phyloP scores from a whole-genome alignment of 1,140 invertebrate species.

The Parasteatoda tepidariorum region DNA sequence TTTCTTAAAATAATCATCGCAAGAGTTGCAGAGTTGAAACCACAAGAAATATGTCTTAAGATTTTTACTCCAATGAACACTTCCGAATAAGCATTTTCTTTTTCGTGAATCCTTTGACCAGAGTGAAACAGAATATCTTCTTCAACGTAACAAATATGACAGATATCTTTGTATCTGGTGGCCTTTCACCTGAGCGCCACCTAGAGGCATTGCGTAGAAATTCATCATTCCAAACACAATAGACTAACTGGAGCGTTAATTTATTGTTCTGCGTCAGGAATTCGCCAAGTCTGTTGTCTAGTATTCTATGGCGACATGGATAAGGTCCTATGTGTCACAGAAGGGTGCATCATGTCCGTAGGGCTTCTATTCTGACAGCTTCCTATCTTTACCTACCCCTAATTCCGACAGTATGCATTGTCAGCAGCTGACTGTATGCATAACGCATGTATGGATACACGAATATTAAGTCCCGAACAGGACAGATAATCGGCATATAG shows the following conservation, averaged over 20 bases:
- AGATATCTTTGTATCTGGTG: slow-evolving; percentile 1
- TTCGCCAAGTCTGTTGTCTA: background rate
- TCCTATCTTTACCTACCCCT: background rate
- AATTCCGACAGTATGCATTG: background rate
- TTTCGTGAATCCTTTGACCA: too few relatives aligned
- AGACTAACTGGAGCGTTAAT: background rate
- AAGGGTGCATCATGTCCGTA: background rate
- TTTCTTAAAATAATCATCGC: too few relatives aligned
- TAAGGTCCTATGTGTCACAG: slow-evolving; percentile 4
- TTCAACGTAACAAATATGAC: background rate
- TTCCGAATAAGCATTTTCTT: too few relatives aligned
- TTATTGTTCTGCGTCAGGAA: slow-evolving; percentile 17
- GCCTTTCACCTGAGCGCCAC: slow-evolving; percentile 19
- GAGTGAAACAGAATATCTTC: background rate
- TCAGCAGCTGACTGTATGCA: background rate
- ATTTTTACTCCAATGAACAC: too few relatives aligned
- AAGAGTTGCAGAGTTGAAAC: too few relatives aligned
- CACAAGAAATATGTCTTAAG: too few relatives aligned
- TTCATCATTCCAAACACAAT: slow-evolving; percentile 27
- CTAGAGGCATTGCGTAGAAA: background rate
- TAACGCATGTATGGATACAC: background rate
- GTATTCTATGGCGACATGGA: background rate
- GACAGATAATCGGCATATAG: background rate
- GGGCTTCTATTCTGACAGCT: slow-evolving; percentile 14
- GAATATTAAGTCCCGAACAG: background rate